These are phyloP conservation scores for Denticeps clupeoides DNA, from an alignment of 2,797 vertebrate genomes.

Conservation along the genomic window DNA sequence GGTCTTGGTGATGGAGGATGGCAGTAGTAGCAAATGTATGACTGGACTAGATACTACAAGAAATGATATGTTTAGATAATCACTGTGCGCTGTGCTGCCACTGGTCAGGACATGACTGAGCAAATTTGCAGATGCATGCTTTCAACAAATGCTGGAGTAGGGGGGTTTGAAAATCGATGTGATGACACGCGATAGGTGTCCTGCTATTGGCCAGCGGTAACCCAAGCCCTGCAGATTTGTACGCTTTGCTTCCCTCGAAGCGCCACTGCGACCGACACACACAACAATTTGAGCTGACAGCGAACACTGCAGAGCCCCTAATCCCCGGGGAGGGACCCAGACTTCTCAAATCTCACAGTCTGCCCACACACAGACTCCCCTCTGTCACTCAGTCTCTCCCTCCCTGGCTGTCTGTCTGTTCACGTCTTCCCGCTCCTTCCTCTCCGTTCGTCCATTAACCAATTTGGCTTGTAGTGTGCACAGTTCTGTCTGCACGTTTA, in stretches of 20 bases:
- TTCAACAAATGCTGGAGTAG: no score
- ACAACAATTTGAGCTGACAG: conserved; percentile 27
- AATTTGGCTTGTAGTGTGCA: no score
- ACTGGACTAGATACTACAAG: no score
- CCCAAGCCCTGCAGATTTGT: conserved; percentile 10
- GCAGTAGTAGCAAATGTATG: no score
- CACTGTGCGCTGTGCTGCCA: no score
- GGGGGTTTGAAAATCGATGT: not conserved
- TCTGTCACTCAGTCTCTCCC: not conserved
- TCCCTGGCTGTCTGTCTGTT: not conserved
- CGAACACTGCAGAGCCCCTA: conserved; percentile 21
- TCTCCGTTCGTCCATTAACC: no score
- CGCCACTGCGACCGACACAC: conserved; percentile 21
- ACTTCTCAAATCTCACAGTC: conserved; percentile 6
- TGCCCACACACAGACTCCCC: not conserved
- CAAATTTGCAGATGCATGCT: no score
- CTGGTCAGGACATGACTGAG: no score
- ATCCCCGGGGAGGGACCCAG: no score
- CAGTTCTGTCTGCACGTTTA: not conserved
- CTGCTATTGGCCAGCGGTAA: conserved; percentile 9
- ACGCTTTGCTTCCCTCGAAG: conserved; percentile 20
- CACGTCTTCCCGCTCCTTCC: no score
- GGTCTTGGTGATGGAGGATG: no score
- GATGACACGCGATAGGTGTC: not conserved
- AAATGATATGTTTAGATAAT: no score